Conservation (phyloP, 1,140 invertebrate species). For the Procambarus clarkii region DNA sequence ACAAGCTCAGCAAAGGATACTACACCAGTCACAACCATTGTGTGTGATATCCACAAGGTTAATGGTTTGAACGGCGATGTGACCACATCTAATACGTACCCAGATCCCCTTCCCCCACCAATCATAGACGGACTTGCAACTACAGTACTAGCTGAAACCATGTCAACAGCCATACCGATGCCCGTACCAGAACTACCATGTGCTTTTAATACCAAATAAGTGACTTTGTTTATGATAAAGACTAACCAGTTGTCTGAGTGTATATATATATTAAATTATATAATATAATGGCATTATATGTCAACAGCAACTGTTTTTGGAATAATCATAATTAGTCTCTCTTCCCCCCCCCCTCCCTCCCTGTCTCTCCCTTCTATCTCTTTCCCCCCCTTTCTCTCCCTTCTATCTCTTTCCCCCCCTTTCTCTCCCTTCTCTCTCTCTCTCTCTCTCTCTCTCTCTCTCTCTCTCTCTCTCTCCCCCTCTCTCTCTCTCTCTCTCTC, state of each 20-base stretch:
- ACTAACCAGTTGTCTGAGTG: background rate
- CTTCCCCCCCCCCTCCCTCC: too few species aligned
- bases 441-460: too few species aligned
- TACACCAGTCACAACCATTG: background rate
- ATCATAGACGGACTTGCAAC: background rate
- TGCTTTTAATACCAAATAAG: constrained; percentile 22
- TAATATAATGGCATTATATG: too few species aligned
- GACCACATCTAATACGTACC: background rate
- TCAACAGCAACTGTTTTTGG: too few species aligned
- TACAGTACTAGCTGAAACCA: background rate
- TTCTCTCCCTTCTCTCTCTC: too few species aligned
- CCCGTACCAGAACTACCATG: constrained; percentile 8
- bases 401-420: too few species aligned
- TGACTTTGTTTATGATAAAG: background rate
- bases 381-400: too few species aligned
- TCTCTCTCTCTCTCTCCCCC: too few species aligned
- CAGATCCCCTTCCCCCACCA: constrained; percentile 15
- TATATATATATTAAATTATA: background rate
- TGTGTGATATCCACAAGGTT: too few species aligned
- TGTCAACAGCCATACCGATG: background rate
- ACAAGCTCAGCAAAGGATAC: background rate
- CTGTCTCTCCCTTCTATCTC: too few species aligned
- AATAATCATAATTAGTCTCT: too few species aligned
- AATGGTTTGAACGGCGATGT: background rate
- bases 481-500: too few species aligned